phyloP scores from a whole-genome alignment of 2,113 vertebrate species.

The Eurypyga helias region DNA sequence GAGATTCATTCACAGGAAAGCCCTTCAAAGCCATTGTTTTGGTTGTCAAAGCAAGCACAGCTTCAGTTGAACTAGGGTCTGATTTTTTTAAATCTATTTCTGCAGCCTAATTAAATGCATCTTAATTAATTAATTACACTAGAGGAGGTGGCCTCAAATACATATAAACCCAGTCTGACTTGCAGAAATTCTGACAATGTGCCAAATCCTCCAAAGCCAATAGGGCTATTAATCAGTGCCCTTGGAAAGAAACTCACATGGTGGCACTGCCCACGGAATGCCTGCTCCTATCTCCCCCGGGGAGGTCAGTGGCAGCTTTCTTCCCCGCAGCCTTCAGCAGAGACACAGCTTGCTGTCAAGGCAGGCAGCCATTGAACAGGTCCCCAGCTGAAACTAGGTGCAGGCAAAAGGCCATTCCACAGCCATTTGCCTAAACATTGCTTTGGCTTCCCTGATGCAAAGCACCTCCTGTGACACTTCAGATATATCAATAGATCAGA shows the following conservation, averaged over 20 bases:
- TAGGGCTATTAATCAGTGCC: neutral
- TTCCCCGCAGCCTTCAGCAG: neutral
- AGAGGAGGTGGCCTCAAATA: neutral
- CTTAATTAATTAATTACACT: neutral
- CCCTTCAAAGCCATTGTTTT: neutral
- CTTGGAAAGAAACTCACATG: neutral
- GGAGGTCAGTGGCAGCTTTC: neutral
- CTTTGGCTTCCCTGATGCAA: neutral
- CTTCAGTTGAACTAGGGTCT: neutral
- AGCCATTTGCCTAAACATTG: neutral
- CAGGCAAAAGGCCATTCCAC: neutral
- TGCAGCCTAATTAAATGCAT: neutral
- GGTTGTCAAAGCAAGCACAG: neutral
- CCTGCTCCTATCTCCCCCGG: neutral
- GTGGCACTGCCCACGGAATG: neutral
- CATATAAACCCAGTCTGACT: neutral
- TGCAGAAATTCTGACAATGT: neutral
- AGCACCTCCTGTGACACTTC: neutral
- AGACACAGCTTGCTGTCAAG: neutral
- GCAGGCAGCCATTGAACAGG: neutral
- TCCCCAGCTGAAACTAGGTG: neutral
- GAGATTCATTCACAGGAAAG: neutral
- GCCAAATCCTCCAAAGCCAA: neutral
- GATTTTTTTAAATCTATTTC: neutral
- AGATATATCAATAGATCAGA: neutral